A percentile compares a stretch with the other conserved stretches of the same genome.
Conservation (phyloP, 2,888 invertebrate genomes). For the Agrotis segetum region DNA sequence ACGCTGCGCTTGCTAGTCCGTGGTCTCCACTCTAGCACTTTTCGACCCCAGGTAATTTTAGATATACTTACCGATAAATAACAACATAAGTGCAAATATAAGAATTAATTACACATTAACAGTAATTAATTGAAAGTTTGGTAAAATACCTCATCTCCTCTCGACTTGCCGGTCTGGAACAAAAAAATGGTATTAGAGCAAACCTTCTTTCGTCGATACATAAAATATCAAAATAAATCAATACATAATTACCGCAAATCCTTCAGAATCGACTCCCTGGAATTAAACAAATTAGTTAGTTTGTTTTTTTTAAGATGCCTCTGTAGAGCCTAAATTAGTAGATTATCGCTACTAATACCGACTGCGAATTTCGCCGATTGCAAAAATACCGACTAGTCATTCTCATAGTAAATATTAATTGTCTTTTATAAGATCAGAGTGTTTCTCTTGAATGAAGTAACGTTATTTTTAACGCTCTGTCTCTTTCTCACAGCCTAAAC, state of each 20-base stretch:
- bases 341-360: no score
- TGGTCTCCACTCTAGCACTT: no score
- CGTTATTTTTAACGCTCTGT: no score
- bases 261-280: slow-evolving; percentile 85
- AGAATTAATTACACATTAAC: neutral
- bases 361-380: no score
- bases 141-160: slow-evolving; percentile 78
- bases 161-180: slow-evolving; percentile 80
- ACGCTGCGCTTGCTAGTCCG: no score
- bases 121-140: neutral
- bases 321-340: neutral
- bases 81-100: neutral
- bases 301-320: neutral
- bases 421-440: no score
- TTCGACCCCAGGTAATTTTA: no score
- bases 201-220: neutral
- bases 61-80: no score
- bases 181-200: neutral
- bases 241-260: slow-evolving; percentile 80
- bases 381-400: no score
- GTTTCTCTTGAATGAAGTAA: no score
- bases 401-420: no score
- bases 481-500: no score
- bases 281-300: slow-evolving; percentile 55
- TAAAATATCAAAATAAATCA: neutral